Base-by-base conservation (phyloP, 23 tunicate species). In the Clavelina lepadiformis region DNA sequence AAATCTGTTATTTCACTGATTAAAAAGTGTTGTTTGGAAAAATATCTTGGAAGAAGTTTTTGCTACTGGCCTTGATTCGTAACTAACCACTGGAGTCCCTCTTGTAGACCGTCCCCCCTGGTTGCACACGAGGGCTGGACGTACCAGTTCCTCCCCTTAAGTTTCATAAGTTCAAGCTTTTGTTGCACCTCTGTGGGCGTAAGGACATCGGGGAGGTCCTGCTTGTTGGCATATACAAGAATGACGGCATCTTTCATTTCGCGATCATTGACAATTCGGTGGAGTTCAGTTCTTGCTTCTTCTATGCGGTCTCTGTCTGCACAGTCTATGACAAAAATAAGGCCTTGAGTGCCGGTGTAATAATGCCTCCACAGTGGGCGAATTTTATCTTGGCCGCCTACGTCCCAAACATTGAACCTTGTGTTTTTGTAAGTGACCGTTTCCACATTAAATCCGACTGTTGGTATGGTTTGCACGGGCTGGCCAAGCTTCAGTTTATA, bases 121-220 rank as follows among this genome's bases (percentile, higher is more conserved):
- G 82, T 78, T 1, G 98, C 98, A 74, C 98, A 93, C 2, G 88
- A 83, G 20, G 98, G 98, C 37, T 93, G 98, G 26, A 93, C 98
- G 35, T 38, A 79, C 94, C 94, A 93, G 55, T 79, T 74, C 46
- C 83, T 74, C 20, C 83, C 85, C 29, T 67, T 67, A 23, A 93
- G 19, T 13, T 30, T 33, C 0, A 76, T 33, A 31, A 93, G 83
- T 33, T 85, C 94, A 0, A 93, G 79, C 45, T 72, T 79, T 26
- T 73, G 80, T 35, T 79, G 82, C 0, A 93, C 36, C 35, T 79
- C 83, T 26, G 60, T 60, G 3, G 98, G 82, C 51, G 79, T 79
- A 71, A 93, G 67, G 1, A 94, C 98, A 47, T 85, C 58, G 22
- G 93, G 93, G 19, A 83, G 88, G 61, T 93, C 98, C 56, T 93